Evolutionary conservation across 2,797 vertebrate species (phyloP), one percentile per base, ranked within the genome.

Genomic region (Enteromius thamalakanensis): DNA sequence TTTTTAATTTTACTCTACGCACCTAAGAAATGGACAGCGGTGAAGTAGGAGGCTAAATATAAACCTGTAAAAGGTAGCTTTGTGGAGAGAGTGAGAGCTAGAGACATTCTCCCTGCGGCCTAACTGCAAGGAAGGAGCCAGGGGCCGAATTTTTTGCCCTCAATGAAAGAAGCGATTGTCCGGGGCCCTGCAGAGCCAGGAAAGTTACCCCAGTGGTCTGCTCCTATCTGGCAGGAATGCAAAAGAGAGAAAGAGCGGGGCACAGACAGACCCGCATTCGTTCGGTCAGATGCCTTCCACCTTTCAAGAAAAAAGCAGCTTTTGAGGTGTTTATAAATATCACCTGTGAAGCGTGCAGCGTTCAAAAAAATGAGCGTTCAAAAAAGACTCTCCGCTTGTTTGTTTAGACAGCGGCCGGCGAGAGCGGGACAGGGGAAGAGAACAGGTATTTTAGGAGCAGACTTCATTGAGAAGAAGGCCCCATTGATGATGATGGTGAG

Each of bases 91-190:
- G 84, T 76, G 86, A 87, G 81, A 79, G 81, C 68, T n/a, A 68
- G 87, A 84, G 86, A 88, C 84, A 78, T 69, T 89, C 89, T 86
- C 86, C 85, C 85, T 88, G 88, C 72, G 89, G 90, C 90, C 88
- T 87, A 85, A 87, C 85, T 84, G 84, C 85, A 60, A 84, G 84
- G 85, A 88, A 79, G 87, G 89, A 92, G 92, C 91, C 65, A 87
- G 90, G 87, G 90, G 88, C 86, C 84, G 83, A 88, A 89, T 91
- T 92, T 92, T 91, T 92, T 92, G 87, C 89, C 89, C 78, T 88
- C 85, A 90, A 95, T 95, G 95, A 95, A 95, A 95, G 95, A 92
- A 91, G 89, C 88, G 91, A 94, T 95, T 95, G 95, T 95, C 91
- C 87, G 32, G 81, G 86, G 89, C 87, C 91, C 93, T 89, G 88